Conservation (phyloP, 1,140 invertebrate genomes). For the Episyrphus balteatus region DNA sequence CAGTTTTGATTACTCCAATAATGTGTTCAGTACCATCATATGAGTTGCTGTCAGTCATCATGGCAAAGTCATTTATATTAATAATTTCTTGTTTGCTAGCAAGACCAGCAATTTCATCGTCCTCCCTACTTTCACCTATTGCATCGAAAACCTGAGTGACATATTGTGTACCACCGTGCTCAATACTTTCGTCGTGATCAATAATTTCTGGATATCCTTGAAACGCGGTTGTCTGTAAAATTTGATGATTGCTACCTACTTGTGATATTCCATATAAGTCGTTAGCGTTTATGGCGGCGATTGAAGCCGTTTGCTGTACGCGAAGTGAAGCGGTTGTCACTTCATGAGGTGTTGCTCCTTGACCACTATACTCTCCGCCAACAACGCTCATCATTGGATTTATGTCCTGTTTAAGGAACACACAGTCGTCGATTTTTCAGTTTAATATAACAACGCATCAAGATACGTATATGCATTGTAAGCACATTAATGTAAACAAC, state of each 20-base stretch:
- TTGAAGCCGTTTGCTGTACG: constrained; percentile 25
- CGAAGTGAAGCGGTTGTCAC: constrained; percentile 25
- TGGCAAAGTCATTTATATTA: constrained; percentile 35
- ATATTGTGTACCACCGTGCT: constrained; percentile 2
- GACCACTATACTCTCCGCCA: constrained; percentile 33
- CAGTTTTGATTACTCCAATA: neutral
- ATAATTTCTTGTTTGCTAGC: constrained; percentile 34
- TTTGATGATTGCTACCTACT: constrained; percentile 29
- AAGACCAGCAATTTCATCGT: constrained; percentile 26
- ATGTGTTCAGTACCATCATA: constrained; percentile 39
- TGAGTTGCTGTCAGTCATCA: constrained; percentile 35
- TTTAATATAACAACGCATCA: neutral
- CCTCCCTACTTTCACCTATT: constrained; percentile 21
- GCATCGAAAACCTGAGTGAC: constrained; percentile 18
- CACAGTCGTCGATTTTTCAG: neutral
- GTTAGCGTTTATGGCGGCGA: constrained; percentile 23
- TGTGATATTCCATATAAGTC: constrained; percentile 32
- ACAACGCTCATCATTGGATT: constrained; percentile 37
- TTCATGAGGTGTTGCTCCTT: constrained; percentile 15
- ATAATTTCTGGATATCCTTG: constrained; percentile 26
- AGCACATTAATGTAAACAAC: no score
- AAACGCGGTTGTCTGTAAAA: constrained; percentile 28
- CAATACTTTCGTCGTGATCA: constrained; percentile 15
- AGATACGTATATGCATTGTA: neutral
- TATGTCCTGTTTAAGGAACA: constrained; percentile 23